phyloP scores from a whole-genome alignment of 2,113 vertebrate genomes.

The Rhipidura dahli region DNA sequence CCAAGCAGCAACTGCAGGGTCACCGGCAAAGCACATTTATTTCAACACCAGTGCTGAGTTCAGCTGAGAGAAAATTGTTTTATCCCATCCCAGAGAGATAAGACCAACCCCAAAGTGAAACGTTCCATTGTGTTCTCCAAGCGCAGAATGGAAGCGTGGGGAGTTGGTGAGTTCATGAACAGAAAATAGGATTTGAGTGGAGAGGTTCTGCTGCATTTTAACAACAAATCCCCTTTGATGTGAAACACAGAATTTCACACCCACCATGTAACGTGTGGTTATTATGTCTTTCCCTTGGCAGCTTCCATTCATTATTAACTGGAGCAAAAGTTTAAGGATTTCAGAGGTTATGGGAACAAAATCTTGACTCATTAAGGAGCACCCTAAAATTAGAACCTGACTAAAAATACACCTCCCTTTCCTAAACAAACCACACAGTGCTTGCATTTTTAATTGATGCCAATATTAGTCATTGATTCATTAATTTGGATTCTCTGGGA shows the following conservation, averaged over 20 bases:
- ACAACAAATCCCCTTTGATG: background rate
- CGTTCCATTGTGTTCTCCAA: background rate
- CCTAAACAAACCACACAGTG: background rate
- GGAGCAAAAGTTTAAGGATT: background rate
- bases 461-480: background rate
- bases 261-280: background rate
- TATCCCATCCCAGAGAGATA: background rate
- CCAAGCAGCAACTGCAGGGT: background rate
- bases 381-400: background rate
- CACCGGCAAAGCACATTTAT: background rate
- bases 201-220: background rate
- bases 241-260: background rate
- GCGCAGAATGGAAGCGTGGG: background rate
- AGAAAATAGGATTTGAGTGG: background rate
- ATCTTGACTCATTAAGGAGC: background rate
- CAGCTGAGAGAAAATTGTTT: background rate
- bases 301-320: conserved; percentile 1
- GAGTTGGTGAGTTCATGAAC: background rate
- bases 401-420: background rate
- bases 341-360: background rate
- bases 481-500: background rate
- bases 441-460: background rate
- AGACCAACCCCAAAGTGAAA: background rate
- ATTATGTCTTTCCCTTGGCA: background rate
- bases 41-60: background rate